These are phyloP conservation scores for Falco concolor DNA, from an alignment of 2,797 vertebrate genomes.

Conservation along the genomic window DNA sequence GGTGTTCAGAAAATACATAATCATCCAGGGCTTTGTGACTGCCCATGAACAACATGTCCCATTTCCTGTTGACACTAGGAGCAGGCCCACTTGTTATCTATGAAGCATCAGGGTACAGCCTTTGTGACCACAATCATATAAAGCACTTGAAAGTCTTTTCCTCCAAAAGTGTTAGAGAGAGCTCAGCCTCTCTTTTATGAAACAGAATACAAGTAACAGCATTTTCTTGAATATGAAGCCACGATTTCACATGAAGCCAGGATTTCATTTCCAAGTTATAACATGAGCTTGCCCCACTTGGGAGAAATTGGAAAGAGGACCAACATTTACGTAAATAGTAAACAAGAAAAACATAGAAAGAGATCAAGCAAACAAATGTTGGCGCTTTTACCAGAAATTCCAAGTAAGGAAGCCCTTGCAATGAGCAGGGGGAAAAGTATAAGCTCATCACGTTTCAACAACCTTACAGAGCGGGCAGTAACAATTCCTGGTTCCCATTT, in stretches of 20 bases:
- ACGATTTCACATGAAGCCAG: background rate
- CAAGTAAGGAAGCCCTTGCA: background rate
- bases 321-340: background rate
- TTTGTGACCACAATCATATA: background rate
- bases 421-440: background rate
- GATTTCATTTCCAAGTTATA: background rate
- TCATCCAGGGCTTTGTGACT: background rate
- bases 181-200: background rate
- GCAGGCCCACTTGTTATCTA: background rate
- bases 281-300: background rate
- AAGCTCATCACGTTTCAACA: background rate
- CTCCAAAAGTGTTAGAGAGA: background rate
- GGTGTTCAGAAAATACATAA: background rate
- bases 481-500: background rate
- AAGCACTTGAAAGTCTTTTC: background rate
- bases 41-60: background rate
- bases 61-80: background rate
- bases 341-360: background rate
- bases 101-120: background rate
- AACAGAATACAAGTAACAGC: background rate
- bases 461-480: background rate
- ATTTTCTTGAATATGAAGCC: background rate
- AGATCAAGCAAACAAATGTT: background rate
- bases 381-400: background rate
- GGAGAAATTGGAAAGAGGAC: background rate